phyloP scores from a whole-genome alignment of 1,140 invertebrate species.

The Temnothorax curvispinosus region DNA sequence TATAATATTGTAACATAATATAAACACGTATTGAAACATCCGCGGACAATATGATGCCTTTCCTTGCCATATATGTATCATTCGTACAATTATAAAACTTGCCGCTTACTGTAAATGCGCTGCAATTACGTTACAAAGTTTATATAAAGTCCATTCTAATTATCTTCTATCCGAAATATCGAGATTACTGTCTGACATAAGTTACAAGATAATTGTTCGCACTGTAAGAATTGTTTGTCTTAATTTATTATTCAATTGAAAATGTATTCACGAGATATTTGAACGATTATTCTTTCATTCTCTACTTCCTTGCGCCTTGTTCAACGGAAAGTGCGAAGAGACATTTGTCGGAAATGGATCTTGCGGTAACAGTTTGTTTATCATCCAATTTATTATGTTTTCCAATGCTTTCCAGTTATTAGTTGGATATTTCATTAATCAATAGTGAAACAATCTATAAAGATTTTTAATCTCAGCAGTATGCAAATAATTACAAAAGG shows the following conservation, averaged over 20 bases:
- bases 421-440: background rate
- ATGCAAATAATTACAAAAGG: background rate
- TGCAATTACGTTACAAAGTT: background rate
- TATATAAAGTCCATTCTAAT: background rate
- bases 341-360: background rate
- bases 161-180: background rate
- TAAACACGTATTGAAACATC: background rate
- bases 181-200: conserved; percentile 6
- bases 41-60: background rate
- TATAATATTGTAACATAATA: background rate
- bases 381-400: background rate
- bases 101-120: conserved; percentile 1
- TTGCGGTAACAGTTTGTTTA: background rate
- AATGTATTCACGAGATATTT: conserved; percentile 25
- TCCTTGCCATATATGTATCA: background rate
- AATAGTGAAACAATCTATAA: background rate
- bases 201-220: background rate
- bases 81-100: conserved; percentile 5
- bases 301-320: conserved; percentile 19
- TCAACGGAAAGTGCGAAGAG: conserved; percentile 2
- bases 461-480: background rate
- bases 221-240: conserved; percentile 31
- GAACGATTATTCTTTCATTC: conserved; percentile 30
- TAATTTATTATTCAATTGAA: conserved; percentile 45
- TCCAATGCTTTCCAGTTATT: background rate